A percentile compares a stretch with the other conserved stretches of the same genome.
Conservation (phyloP, 2,113 vertebrate species). For the Otocyon megalotis region DNA sequence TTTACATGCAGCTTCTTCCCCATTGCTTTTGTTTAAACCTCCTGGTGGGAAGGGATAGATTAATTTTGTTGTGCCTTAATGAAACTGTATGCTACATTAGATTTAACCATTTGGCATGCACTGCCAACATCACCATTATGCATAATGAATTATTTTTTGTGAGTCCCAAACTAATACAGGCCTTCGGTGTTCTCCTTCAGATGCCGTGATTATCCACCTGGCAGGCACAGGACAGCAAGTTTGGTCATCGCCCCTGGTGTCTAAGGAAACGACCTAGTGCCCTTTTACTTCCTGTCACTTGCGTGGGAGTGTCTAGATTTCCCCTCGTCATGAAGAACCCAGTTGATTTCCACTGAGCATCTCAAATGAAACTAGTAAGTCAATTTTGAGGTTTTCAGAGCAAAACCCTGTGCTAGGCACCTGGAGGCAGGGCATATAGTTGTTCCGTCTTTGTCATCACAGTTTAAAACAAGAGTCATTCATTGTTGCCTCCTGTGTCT, state of each 20-base stretch:
- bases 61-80: constrained; percentile 91
- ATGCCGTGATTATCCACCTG: constrained; percentile 58
- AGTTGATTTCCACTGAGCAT: neutral
- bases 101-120: constrained; percentile 91
- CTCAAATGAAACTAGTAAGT: constrained; percentile 54
- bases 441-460: neutral
- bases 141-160: constrained; percentile 89
- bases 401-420: neutral
- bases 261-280: neutral
- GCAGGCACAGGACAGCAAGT: constrained; percentile 56
- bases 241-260: constrained; percentile 28
- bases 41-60: constrained; percentile 90
- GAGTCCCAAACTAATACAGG: constrained; percentile 87
- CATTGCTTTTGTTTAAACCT: constrained; percentile 92
- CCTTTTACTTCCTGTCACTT: constrained; percentile 48
- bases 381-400: neutral
- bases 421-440: neutral
- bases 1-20: constrained; percentile 87
- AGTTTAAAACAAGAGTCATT: neutral
- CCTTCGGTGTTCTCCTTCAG: constrained; percentile 81
- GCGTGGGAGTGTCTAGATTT: neutral
- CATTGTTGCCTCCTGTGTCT: neutral
- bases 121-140: constrained; percentile 89
- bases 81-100: constrained; percentile 93
- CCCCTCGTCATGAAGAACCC: neutral